phyloP scores from a whole-genome alignment of 1,140 invertebrate species.

The Lepidostoma basale region DNA sequence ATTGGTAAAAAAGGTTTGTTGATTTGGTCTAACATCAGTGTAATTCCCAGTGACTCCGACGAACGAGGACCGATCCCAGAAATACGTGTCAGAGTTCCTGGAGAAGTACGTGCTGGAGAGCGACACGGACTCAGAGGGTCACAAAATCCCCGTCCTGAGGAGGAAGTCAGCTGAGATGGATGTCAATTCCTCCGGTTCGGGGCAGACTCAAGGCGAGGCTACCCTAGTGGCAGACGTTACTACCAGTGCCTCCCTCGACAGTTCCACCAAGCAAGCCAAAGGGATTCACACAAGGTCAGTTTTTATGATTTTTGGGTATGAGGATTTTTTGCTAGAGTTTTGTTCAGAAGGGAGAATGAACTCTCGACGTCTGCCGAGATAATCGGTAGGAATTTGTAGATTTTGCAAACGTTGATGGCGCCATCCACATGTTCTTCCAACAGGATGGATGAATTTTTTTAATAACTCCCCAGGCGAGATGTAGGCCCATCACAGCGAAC shows the following conservation, averaged over 20 bases:
- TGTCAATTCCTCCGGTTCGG: constrained; percentile 21
- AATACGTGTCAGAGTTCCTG: constrained; percentile 68
- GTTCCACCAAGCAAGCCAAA: constrained; percentile 29
- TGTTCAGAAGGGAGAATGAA: too few species aligned
- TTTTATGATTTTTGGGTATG: neutral
- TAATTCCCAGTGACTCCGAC: constrained; percentile 49
- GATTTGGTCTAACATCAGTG: neutral
- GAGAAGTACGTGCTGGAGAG: constrained; percentile 72
- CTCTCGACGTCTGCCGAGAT: too few species aligned
- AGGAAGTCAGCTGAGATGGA: constrained; percentile 34
- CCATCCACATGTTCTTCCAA: too few species aligned
- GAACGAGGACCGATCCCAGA: constrained; percentile 60
- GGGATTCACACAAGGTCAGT: constrained; percentile 41
- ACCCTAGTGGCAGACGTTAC: constrained; percentile 29
- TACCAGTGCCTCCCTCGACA: constrained; percentile 3
- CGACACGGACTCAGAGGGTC: constrained; percentile 67
- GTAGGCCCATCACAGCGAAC: too few species aligned
- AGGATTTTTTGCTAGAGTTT: too few species aligned
- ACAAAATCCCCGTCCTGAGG: constrained; percentile 57
- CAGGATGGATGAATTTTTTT: too few species aligned
- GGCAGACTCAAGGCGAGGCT: constrained; percentile 18
- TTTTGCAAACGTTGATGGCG: too few species aligned
- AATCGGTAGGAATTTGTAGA: too few species aligned
- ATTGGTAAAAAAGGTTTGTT: too few species aligned
- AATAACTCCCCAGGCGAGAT: too few species aligned